Base-by-base conservation (phyloP, 2,888 invertebrate genomes). In the Malthinus seriepunctatus region DNA sequence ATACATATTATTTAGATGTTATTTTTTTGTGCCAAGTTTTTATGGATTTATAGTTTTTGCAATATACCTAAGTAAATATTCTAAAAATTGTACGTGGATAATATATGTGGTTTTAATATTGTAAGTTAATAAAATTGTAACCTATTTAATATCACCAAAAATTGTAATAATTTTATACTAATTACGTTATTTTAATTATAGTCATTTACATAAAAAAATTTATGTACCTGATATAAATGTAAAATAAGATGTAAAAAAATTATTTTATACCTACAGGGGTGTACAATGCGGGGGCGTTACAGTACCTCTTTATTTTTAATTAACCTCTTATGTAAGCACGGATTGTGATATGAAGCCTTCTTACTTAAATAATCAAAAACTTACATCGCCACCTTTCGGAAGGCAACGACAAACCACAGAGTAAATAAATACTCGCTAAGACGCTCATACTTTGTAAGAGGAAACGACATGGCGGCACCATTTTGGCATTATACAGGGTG, bases 141-240 rank as follows among this genome's bases (percentile, higher is more conserved):
- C 39, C 39, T 42, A 23, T n/a, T 42, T 15, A 42, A 42, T 15
- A 14, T 15, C 39, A 14, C 14, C 39, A 15, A 42, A 42, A 42
- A 42, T 14, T 42, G 23, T 42, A 42, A 42, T n/a, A 9, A 15
- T 42, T 42, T 42, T 42, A 42, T 42, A 42, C 14, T 42, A 42
- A 42, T 15, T 42, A 42, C 23, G 12, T 42, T 23, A 15, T 42
- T 39, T 39, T 39, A 39, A 39, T 39, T 39, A 38, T 53, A 47
- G 38, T 47, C n/a, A 23, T 53, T 46, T 53, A 38, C 53, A 53
- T 39, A 45, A 38, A 53, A 47, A 23, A 34, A 38, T 53, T 53
- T 53, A 37, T 51, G 51, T 51, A 51, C 51, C 51, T 51, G 51
- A 51, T 33, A 42, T 44, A 11, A 51, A 34, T 51, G 44, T 51